Evolutionary conservation across 2,888 invertebrate genomes (phyloP), one percentile per base, ranked within the genome.

Genomic region (Calliopum simillimum): DNA sequence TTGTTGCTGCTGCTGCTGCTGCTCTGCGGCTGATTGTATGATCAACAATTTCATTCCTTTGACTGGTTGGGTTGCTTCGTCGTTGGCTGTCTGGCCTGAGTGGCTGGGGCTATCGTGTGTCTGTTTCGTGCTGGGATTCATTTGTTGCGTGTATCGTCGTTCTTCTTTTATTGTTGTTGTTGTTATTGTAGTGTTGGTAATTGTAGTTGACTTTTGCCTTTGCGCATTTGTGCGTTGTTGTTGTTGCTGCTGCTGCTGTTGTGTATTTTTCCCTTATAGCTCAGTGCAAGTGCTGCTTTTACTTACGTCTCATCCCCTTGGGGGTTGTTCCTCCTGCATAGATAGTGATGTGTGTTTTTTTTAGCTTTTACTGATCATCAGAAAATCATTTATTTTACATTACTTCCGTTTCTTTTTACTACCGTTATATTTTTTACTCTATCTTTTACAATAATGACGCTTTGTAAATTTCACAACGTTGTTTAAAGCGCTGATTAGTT

Each of bases 121-220:
- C 53, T n/a, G n/a, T 65, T n/a, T 65, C 53, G 43, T 65, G 46
- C n/a, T 63, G 62, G 25, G 23, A 47, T 46, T 63, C 53, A 25
- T 65, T 44, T n/a, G 44, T 59, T 59, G 16, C 59, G 16, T 59
- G 49, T 61, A 16, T 51, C 23, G 43, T 64, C 44, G 64, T 41
- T 43, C 11, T 19, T 43, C 41, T 19, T 53, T 11, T 56, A 43
- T 33, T 47, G 4, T 56, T 59, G 41, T 8, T 59, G 8, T 41
- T 11, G 59, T 43, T 41, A 19, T 23, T 58, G 59, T 55, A 14
- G n/a, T 55, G 21, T 21, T 23, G 55, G 33, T 51, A 49, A 46
- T 61, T 61, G 64, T 61, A 51, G 70, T 68, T 71, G 67, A 71
- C 71, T 71, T 67, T 67, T 69, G 69, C 64, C 69, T 64, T 69